Percentiles rank a stretch among this genome's conserved stretches.
Evolutionary conservation across 37 sponge, comb jelly and placozoan genomes (phyloP).

Genomic region (Halichondria panicea): DNA sequence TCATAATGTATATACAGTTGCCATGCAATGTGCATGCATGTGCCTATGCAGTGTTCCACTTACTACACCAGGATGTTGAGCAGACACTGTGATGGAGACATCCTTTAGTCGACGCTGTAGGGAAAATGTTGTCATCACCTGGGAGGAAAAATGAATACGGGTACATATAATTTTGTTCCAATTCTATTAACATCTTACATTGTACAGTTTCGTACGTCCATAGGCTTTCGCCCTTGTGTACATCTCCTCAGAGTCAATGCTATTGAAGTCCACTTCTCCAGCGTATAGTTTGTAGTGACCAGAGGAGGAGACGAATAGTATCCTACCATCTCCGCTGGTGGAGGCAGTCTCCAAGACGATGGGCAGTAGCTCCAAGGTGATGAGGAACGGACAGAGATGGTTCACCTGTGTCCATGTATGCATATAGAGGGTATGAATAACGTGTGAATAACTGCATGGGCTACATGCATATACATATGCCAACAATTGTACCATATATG

Average conservation of each 20-base stretch:
- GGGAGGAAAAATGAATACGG: no score
- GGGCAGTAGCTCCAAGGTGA: slow-evolving; percentile 81
- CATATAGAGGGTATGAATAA: neutral
- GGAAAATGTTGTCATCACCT: slow-evolving; percentile 63
- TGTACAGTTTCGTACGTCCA: slow-evolving; percentile 71
- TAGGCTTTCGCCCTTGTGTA: slow-evolving; percentile 44
- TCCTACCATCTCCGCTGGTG: slow-evolving; percentile 52
- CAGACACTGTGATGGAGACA: slow-evolving; percentile 64
- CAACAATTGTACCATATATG: no score
- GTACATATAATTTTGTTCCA: no score
- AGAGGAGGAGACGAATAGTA: slow-evolving; percentile 70
- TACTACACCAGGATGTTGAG: slow-evolving; percentile 71
- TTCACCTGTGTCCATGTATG: slow-evolving; percentile 57
- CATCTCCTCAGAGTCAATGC: no score
- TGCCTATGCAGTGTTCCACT: neutral
- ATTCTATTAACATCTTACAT: slow-evolving; percentile 42
- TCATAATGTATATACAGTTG: no score
- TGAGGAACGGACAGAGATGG: slow-evolving; percentile 68
- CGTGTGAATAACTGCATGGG: no score
- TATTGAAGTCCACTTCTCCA: no score
- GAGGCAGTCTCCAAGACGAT: slow-evolving; percentile 49
- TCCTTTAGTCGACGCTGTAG: slow-evolving; percentile 54
- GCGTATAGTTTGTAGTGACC: no score
- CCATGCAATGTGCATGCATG: no score
- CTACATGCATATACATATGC: no score